phyloP scores from a whole-genome alignment of 64 coral and sea anemone species.

The Montipora foliosa region DNA sequence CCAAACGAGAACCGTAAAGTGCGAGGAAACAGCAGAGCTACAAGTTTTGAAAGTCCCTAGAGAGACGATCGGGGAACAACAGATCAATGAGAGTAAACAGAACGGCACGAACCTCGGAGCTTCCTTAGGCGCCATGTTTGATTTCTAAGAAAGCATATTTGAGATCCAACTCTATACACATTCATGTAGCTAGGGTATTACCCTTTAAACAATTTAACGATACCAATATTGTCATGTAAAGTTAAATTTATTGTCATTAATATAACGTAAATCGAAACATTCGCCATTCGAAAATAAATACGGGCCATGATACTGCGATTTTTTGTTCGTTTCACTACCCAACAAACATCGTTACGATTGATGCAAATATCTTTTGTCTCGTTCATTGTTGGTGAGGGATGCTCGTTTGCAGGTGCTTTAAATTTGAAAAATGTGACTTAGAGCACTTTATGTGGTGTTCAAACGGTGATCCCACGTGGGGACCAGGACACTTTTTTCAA shows the following conservation, averaged over 20 bases:
- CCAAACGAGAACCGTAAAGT: not conserved
- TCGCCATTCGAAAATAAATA: not conserved
- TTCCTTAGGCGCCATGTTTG: conserved; percentile 36
- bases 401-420: too few species aligned
- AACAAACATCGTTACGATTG: too few species aligned
- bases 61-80: not conserved
- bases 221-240: not conserved
- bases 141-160: not conserved
- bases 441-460: too few species aligned
- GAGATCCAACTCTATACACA: not conserved
- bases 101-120: not conserved
- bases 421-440: too few species aligned
- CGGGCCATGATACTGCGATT: not conserved
- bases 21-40: not conserved
- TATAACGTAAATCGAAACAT: not conserved
- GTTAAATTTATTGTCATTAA: not conserved
- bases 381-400: too few species aligned
- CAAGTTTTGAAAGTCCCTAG: not conserved
- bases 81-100: not conserved
- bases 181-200: not conserved
- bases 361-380: too few species aligned
- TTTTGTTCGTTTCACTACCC: too few species aligned
- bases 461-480: too few species aligned
- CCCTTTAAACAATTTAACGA: not conserved
- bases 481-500: too few species aligned